Conservation (phyloP, 2,797 vertebrate species). For the Ctenopoma kingsleyae region DNA sequence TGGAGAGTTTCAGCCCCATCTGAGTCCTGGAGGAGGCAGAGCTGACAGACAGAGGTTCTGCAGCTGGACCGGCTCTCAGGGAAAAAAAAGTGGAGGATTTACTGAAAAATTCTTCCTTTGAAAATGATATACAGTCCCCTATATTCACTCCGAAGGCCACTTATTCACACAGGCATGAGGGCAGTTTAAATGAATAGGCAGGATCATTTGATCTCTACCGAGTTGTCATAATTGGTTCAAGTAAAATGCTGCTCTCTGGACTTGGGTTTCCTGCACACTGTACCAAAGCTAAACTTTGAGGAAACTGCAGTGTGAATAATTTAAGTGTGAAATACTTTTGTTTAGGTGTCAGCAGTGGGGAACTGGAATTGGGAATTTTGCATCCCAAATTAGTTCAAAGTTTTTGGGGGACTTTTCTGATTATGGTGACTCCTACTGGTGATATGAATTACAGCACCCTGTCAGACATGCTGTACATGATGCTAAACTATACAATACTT, state of each 20-base stretch:
- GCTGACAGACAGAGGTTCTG: constrained; percentile 64
- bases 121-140: constrained; percentile 55
- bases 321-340: not conserved
- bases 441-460: not conserved
- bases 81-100: constrained; percentile 49
- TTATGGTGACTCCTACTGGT: not conserved
- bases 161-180: constrained; percentile 57
- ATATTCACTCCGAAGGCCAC: constrained; percentile 53
- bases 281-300: not conserved
- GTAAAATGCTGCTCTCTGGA: constrained; percentile 40
- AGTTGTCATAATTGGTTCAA: constrained; percentile 57
- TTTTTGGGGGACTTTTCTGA: not conserved
- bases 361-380: no score
- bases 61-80: constrained; percentile 48
- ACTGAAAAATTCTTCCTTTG: constrained; percentile 35
- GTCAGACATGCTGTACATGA: no score
- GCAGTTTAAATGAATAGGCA: constrained; percentile 56
- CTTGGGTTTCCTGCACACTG: constrained; percentile 27
- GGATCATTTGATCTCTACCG: constrained; percentile 56
- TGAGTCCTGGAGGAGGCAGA: constrained; percentile 66
- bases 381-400: not conserved
- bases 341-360: no score
- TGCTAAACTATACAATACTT: no score
- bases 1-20: constrained; percentile 71
- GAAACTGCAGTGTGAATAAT: not conserved